phyloP scores from a whole-genome alignment of 2,113 vertebrate genomes.

The Callaeas wilsoni region DNA sequence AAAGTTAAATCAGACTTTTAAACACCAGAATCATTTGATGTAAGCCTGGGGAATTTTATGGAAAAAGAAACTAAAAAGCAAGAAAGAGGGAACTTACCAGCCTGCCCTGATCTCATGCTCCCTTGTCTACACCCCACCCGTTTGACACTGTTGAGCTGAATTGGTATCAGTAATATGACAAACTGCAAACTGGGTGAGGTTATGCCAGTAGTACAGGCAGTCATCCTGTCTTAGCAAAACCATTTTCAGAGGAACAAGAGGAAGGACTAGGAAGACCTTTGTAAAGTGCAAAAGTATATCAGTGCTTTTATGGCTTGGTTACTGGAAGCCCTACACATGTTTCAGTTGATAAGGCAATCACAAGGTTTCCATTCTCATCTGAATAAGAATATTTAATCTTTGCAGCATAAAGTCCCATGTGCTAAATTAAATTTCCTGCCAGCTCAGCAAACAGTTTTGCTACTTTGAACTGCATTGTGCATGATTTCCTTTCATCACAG shows the following conservation, averaged over 20 bases:
- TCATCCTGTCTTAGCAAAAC: not conserved
- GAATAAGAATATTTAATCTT: slow-evolving; percentile 46
- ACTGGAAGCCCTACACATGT: slow-evolving; percentile 12
- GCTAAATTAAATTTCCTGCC: slow-evolving; percentile 59
- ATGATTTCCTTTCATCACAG: slow-evolving; percentile 39
- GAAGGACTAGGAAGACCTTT: slow-evolving; percentile 27
- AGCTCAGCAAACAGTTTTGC: slow-evolving; percentile 46
- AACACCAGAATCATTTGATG: not conserved
- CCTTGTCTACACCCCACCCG: not conserved
- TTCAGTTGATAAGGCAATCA: slow-evolving; percentile 43
- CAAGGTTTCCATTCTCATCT: slow-evolving; percentile 22
- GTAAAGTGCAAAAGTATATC: not conserved
- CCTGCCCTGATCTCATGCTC: not conserved
- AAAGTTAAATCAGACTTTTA: not conserved
- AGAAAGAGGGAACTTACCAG: not conserved
- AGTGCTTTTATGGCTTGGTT: slow-evolving; percentile 13
- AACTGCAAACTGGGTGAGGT: not conserved
- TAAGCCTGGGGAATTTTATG: not conserved
- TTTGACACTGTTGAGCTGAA: not conserved
- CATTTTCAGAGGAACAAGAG: not conserved
- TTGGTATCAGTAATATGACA: not conserved
- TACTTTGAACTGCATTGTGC: slow-evolving; percentile 57
- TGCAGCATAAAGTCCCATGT: not conserved
- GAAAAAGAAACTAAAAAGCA: not conserved
- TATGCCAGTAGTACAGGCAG: not conserved